These are phyloP conservation scores for Malacoraja senta DNA, from an alignment of 2,797 vertebrate genomes.

Conservation along the genomic window DNA sequence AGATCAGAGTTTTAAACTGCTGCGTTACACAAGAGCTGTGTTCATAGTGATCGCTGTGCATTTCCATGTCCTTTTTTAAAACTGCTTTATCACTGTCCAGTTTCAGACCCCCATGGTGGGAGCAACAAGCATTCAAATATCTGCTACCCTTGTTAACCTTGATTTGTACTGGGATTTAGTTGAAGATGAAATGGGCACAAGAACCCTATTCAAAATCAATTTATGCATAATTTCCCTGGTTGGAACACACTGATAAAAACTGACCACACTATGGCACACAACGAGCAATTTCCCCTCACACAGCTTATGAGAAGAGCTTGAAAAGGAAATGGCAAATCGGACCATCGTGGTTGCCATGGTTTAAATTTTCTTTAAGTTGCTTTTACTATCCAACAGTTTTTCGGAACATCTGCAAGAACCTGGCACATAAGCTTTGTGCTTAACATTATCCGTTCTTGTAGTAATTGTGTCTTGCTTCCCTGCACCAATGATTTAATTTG, in stretches of 20 bases:
- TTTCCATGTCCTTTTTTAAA: background rate
- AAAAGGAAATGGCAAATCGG: background rate
- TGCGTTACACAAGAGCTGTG: background rate
- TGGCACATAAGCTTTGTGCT: background rate
- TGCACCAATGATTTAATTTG: background rate
- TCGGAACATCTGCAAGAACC: background rate
- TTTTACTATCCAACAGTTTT: constrained; percentile 10
- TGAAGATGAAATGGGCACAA: background rate
- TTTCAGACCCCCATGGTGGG: background rate
- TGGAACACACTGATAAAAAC: background rate
- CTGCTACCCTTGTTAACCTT: background rate
- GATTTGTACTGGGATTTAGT: background rate
- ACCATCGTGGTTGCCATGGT: background rate
- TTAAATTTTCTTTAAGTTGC: background rate
- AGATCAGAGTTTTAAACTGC: background rate
- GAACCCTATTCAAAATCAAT: background rate
- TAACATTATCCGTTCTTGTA: background rate
- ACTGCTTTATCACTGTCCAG: background rate
- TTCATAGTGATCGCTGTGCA: background rate
- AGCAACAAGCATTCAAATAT: background rate
- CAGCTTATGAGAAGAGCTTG: background rate
- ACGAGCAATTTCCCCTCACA: background rate
- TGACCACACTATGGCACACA: background rate
- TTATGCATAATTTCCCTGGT: background rate
- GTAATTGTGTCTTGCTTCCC: background rate